These are phyloP conservation scores for Drosophila acutilabella DNA, from an alignment of 2,888 invertebrate species.

Conservation along the genomic window DNA sequence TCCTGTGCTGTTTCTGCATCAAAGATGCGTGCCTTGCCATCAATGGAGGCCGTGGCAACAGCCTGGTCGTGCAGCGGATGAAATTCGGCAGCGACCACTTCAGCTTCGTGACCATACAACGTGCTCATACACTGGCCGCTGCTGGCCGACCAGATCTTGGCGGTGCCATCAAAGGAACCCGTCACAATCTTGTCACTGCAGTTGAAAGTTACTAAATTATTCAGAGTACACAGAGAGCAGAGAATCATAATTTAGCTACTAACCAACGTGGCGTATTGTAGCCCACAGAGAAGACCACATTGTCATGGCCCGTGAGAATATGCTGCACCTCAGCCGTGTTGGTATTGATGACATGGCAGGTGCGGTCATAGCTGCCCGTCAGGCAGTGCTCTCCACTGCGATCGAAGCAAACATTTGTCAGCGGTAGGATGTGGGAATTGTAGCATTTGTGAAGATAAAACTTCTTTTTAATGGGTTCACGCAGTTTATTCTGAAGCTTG, in stretches of 20 bases:
- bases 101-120: slow-evolving; percentile 91
- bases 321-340: slow-evolving; percentile 89
- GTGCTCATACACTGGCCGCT: slow-evolving; percentile 89
- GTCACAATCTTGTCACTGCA: slow-evolving; percentile 90
- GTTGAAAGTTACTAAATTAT: not conserved
- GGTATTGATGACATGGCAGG: slow-evolving; percentile 92
- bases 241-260: slow-evolving; percentile 56
- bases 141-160: slow-evolving; percentile 90
- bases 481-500: slow-evolving; percentile 88
- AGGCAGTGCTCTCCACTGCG: slow-evolving; percentile 90
- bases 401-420: slow-evolving; percentile 91
- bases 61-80: slow-evolving; percentile 87
- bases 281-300: slow-evolving; percentile 92
- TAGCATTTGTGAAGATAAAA: slow-evolving; percentile 89
- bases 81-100: slow-evolving; percentile 90
- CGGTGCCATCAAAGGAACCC: slow-evolving; percentile 92
- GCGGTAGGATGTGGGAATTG: slow-evolving; percentile 89
- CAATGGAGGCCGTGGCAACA: slow-evolving; percentile 92
- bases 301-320: slow-evolving; percentile 90
- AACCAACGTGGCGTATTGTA: slow-evolving; percentile 92
- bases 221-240: no score
- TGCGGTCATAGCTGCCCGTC: slow-evolving; percentile 93
- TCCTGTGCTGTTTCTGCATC: slow-evolving; percentile 89
- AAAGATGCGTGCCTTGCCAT: slow-evolving; percentile 90
- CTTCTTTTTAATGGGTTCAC: slow-evolving; percentile 87